Evolutionary conservation across 2,113 vertebrate genomes (phyloP).

Genomic region (Erpornis zantholeuca): DNA sequence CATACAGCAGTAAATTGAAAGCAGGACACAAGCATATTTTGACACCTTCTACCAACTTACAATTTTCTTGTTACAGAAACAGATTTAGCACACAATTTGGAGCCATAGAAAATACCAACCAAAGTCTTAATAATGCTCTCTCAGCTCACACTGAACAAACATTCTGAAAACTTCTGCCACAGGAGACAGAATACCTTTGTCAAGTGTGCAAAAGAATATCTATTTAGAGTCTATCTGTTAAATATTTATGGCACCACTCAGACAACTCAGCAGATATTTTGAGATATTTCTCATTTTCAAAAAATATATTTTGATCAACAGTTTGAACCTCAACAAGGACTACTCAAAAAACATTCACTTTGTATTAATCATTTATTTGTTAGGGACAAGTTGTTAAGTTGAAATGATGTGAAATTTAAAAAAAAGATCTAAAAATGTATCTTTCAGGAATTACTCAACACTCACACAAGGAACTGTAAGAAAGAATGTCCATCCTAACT

Average conservation of each 20-base stretch:
- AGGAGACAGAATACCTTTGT: neutral
- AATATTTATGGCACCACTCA: neutral
- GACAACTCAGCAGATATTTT: neutral
- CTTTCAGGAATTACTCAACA: neutral
- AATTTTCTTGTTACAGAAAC: neutral
- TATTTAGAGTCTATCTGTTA: neutral
- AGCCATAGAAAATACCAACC: neutral
- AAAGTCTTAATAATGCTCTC: neutral
- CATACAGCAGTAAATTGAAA: neutral
- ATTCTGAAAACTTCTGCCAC: neutral
- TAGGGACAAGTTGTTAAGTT: neutral
- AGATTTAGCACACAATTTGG: neutral
- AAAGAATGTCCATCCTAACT: neutral
- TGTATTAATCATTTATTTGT: neutral
- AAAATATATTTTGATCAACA: neutral
- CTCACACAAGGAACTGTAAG: neutral
- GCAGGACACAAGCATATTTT: neutral
- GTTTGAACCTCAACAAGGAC: neutral
- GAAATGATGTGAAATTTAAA: neutral
- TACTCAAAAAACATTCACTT: neutral
- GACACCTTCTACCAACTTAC: neutral
- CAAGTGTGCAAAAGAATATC: neutral
- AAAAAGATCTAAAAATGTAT: neutral
- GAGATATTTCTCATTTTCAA: neutral
- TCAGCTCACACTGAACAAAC: neutral